Percentiles rank a stretch among this genome's conserved stretches.
These are phyloP conservation scores for Diploptera punctata DNA, from an alignment of 2,888 invertebrate genomes.

Conservation along the genomic window DNA sequence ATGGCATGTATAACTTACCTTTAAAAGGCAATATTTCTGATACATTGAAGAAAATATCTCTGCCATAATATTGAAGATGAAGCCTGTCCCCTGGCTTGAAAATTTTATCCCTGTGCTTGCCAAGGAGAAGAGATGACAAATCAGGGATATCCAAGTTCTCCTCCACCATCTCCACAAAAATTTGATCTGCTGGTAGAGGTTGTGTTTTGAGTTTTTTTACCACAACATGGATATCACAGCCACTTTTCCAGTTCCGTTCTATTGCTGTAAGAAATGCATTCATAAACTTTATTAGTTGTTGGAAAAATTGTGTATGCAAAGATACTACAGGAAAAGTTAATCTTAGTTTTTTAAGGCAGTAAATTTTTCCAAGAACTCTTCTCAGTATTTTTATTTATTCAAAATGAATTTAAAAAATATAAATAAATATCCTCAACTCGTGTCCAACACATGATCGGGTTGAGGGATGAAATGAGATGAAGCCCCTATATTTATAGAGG, in stretches of 20 bases:
- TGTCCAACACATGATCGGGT: too few species aligned
- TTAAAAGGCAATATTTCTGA: constrained; percentile 46
- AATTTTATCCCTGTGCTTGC: constrained; percentile 50
- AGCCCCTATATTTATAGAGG: too few species aligned
- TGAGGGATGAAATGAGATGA: too few species aligned
- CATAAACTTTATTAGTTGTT: too few species aligned
- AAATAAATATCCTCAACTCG: too few species aligned
- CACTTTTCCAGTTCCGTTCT: constrained; percentile 44
- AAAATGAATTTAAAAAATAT: too few species aligned
- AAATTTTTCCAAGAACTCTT: too few species aligned
- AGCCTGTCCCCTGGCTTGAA: constrained; percentile 55
- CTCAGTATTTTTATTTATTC: too few species aligned
- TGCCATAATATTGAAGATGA: constrained; percentile 57
- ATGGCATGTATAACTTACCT: too few species aligned
- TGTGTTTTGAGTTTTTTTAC: constrained; percentile 23
- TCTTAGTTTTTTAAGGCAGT: too few species aligned
- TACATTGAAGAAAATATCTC: constrained; percentile 55
- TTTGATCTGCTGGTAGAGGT: constrained; percentile 33
- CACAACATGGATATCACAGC: constrained; percentile 10
- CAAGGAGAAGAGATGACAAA: constrained; percentile 45
- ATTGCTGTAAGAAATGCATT: constrained; percentile 48
- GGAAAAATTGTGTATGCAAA: too few species aligned
- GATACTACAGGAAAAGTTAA: too few species aligned
- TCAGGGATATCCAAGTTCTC: neutral
- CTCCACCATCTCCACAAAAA: constrained; percentile 17